These are phyloP conservation scores for Philopotamus ludificatus DNA, from an alignment of 1,140 invertebrate species.

Conservation along the genomic window DNA sequence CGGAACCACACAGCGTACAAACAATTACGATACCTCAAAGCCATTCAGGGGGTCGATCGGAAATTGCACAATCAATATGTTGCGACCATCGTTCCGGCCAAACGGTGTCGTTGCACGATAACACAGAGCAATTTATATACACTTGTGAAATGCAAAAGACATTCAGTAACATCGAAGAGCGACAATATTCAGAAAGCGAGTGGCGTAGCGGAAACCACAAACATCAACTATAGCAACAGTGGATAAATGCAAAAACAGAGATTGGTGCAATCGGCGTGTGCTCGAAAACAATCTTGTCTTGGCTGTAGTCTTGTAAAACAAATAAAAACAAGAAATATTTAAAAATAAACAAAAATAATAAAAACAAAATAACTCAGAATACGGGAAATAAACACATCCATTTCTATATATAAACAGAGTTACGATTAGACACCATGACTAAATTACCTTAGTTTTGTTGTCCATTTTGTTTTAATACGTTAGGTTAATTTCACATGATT, in stretches of 20 bases:
- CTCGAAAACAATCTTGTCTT: constrained; percentile 41
- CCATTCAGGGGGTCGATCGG: no score
- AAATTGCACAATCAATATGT: no score
- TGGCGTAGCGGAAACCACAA: background rate
- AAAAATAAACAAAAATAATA: constrained; percentile 31
- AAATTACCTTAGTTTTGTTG: constrained; percentile 38
- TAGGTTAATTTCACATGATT: no score
- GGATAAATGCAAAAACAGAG: constrained; percentile 26
- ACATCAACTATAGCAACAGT: constrained; percentile 18
- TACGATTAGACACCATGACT: constrained; percentile 42
- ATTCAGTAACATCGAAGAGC: no score
- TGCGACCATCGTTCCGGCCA: no score
- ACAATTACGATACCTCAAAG: no score
- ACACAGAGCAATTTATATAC: no score
- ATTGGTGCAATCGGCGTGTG: constrained; percentile 38
- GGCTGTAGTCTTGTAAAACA: constrained; percentile 40
- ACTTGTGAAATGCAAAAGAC: no score
- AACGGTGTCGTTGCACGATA: no score
- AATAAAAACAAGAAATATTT: constrained; percentile 25
- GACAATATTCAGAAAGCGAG: constrained; percentile 11
- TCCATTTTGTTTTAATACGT: constrained; percentile 33
- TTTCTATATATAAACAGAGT: constrained; percentile 41
- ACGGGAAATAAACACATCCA: constrained; percentile 39
- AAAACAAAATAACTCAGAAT: no score
- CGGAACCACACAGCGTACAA: no score